Evolutionary conservation across 2,113 vertebrate genomes (phyloP), one percentile per base, ranked within the genome.

Genomic region (Lepus americanus): DNA sequence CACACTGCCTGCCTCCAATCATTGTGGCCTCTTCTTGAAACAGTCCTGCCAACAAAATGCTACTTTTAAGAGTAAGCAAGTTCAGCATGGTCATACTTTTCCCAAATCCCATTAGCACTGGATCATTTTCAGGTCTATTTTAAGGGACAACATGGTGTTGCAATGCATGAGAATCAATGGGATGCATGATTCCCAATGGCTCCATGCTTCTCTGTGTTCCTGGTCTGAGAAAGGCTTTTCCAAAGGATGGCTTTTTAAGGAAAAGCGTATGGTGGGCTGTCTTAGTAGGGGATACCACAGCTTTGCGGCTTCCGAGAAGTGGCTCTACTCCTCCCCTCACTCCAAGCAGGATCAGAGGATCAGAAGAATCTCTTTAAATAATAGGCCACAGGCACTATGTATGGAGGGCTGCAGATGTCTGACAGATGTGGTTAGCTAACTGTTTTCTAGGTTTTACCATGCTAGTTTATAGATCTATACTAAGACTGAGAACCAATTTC

Each of bases 71-170:
- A 92, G 79, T 14, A 39, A 69, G 51, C 67, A 64, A 92, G 44
- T 82, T 69, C 39, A 86, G 23, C 17, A 33, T 6, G n/a, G 80
- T 64, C 51, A 31, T 36, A 11, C 44, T 66, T 95, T 95, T 67
- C 67, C 36, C 66, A 63, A 91, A 55, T 44, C 17, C 67, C 53
- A 66, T 61, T 16, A 64, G 39, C 33, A 92, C 53, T 90, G 90
- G 73, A n/a, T 85, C 22, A 22, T 83, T 67, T 93, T 33, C 67
- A 82, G 59, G 13, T 93, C 73, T 81, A 39, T 97, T 89, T 94
- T 89, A 90, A 85, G 76, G 55, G 44, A n/a, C 13, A 27, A 14
- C 2, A 39, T 7, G 1, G 22, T 17, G 9, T 51, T 59, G 20
- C 55, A n/a, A 73, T 36, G 27, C 31, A 9, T 1, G 1, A 10